Evolutionary conservation across 2,113 vertebrate genomes (phyloP).

Genomic region (Podiceps cristatus): DNA sequence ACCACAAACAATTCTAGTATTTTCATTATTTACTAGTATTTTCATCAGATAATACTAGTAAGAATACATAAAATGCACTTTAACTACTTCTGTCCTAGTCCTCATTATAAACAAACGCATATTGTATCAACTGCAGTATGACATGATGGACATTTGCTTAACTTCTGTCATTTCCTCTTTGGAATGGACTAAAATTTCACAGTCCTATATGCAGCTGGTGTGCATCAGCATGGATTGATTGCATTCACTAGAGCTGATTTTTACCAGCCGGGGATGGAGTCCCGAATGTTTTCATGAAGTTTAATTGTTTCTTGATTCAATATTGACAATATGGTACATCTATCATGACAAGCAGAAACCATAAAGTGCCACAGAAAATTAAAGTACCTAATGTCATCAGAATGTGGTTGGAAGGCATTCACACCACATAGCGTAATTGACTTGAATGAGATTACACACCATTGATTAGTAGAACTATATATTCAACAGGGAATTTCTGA

Average conservation of each 20-base stretch:
- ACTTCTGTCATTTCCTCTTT: neutral
- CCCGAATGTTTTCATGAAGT: slow-evolving; percentile 61
- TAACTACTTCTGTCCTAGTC: neutral
- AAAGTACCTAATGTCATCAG: slow-evolving; percentile 54
- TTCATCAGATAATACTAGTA: neutral
- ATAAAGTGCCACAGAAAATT: slow-evolving; percentile 73
- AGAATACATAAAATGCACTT: neutral
- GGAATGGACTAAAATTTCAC: neutral
- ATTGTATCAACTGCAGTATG: neutral
- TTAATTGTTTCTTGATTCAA: slow-evolving; percentile 78
- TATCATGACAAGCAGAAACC: slow-evolving; percentile 55
- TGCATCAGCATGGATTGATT: neutral
- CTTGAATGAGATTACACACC: slow-evolving; percentile 59
- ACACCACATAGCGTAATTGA: slow-evolving; percentile 42
- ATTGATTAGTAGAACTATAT: slow-evolving; percentile 61
- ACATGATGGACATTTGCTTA: neutral
- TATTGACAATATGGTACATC: slow-evolving; percentile 74
- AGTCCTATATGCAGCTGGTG: neutral
- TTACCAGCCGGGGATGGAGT: neutral
- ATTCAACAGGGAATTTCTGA: slow-evolving; percentile 3
- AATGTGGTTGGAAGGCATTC: slow-evolving; percentile 39
- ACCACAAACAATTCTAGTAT: neutral
- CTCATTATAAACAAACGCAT: neutral
- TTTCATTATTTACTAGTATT: neutral
- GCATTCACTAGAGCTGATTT: neutral